Conservation (phyloP, 2,113 vertebrate species). For the Rhinopomastus cyanomelas region DNA sequence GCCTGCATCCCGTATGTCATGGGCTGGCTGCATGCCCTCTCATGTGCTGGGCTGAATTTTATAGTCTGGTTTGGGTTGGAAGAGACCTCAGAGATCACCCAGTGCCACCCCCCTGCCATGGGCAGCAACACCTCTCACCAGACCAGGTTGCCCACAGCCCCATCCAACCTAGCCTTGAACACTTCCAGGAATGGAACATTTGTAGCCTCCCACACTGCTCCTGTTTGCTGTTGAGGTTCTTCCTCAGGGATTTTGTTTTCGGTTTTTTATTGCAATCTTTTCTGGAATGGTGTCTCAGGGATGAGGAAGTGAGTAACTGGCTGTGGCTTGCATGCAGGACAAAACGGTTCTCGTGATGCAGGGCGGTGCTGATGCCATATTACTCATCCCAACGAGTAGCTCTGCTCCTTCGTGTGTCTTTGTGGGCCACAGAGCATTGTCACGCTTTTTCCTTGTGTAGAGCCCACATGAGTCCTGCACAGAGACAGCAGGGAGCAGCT, state of each 20-base stretch:
- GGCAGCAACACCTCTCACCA: too few relatives aligned
- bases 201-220: not conserved
- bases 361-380: fast-evolving
- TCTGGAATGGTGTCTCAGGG: not conserved
- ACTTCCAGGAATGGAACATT: not conserved
- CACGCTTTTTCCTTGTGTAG: too few relatives aligned
- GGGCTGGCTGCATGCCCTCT: not conserved
- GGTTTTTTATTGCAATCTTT: not conserved
- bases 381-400: not conserved
- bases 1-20: fast-evolving
- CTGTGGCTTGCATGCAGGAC: fast-evolving
- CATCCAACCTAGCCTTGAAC: too few relatives aligned
- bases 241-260: not conserved
- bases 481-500: too few relatives aligned
- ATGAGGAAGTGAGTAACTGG: not conserved
- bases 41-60: fast-evolving
- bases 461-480: too few relatives aligned
- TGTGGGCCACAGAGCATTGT: not conserved
- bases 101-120: too few relatives aligned
- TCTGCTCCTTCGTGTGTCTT: not conserved
- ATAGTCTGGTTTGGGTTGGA: not conserved
- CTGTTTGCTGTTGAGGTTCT: too few relatives aligned
- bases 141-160: too few relatives aligned
- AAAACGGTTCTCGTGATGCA: not conserved
- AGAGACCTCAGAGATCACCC: too few relatives aligned